Conservation (phyloP, 92 coral and sea anemone genomes). For the Phenganax stokvisi region DNA sequence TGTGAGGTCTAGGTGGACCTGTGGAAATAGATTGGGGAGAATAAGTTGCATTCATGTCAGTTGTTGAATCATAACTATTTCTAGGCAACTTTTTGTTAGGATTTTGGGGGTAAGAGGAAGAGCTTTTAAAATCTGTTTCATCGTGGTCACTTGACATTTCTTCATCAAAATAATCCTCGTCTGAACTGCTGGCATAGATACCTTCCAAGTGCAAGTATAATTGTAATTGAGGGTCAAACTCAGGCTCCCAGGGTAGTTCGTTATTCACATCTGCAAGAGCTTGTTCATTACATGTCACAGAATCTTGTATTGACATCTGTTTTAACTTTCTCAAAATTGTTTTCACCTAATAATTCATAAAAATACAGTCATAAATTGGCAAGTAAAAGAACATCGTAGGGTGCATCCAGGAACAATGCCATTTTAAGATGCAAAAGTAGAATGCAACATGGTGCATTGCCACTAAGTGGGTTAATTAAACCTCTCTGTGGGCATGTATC, state of each 20-base stretch:
- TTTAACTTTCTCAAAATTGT: too few relatives aligned
- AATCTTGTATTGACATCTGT: background rate
- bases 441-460: too few relatives aligned
- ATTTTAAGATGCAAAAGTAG: too few relatives aligned
- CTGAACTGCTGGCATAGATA: constrained; percentile 1
- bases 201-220: constrained; percentile 23
- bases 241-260: background rate
- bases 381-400: too few relatives aligned
- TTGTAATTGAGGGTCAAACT: background rate
- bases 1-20: constrained; percentile 20
- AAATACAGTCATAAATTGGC: too few relatives aligned
- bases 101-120: background rate
- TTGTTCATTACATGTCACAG: too few relatives aligned
- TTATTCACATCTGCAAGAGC: too few relatives aligned
- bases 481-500: too few relatives aligned
- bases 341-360: too few relatives aligned
- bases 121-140: background rate
- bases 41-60: background rate
- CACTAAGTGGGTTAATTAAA: too few relatives aligned
- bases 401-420: too few relatives aligned
- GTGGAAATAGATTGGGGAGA: background rate
- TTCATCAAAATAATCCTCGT: constrained; percentile 6
- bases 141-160: background rate
- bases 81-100: background rate
- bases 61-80: background rate